Base-by-base conservation (phyloP, 2,888 invertebrate genomes). In the Caenorhabditis sp. region DNA sequence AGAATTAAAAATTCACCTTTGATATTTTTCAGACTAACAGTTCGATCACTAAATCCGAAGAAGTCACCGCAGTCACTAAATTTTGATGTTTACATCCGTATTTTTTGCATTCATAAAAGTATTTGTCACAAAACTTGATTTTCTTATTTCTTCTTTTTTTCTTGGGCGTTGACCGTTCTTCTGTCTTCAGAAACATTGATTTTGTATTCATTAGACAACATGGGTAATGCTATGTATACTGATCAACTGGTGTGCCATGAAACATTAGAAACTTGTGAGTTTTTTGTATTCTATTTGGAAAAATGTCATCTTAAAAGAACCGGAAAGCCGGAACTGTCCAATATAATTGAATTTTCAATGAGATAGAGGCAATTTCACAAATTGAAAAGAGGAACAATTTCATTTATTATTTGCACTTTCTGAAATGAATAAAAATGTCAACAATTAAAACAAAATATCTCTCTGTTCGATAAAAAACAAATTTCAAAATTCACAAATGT, bases 181-280 rank as follows among this genome's bases (percentile, higher is more conserved):
- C 53, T 26, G 43, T 53, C 36, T 23, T 59, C 36, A 62, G 59
- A 63, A 43, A 60, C 59, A 60, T 52, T 59, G 20, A 12, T 60
- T 31, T 31, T 57, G 23, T 59, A 5, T 49, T 43, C 26, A 5
- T 25, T 21, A n/a, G 5, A 7, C 5, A 58, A 67, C 50, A 84
- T 84, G 84, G 84, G 84, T 12, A 83, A 84, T 67, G 81, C 79
- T 12, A 64, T 84, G n/a, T 80, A 82, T 66, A 78, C 82, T 5
- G 78, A 83, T 50, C 76, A 82, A 50, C 31, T 84, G 36, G 76
- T 78, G 17, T 84, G 84, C 57, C 84, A 82, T 68, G 84, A 84
- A 53, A 80, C 83, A 7, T 63, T 84, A 58, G 82, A 84, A 43
- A 70, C 69, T n/a, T 84, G 84, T 84, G 52, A 77, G 83, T 74